phyloP scores from a whole-genome alignment of 37 sponge, comb jelly and placozoan species.

The Amphimedon queenslandica region DNA sequence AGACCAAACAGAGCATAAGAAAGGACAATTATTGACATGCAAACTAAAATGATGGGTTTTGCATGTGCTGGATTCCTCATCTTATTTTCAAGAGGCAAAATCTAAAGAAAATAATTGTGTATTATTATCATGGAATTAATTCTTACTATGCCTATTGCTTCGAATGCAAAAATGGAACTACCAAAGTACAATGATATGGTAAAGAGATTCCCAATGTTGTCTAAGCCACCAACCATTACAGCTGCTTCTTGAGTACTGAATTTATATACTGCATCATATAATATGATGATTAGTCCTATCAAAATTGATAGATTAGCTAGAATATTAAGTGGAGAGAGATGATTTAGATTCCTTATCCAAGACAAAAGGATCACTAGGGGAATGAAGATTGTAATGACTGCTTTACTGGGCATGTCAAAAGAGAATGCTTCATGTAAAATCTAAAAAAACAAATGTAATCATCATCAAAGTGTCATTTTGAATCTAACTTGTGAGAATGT shows the following conservation, averaged over 20 bases:
- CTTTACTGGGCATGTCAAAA: slow-evolving; percentile 3
- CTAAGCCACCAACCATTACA: too few relatives aligned
- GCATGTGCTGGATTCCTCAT: slow-evolving; percentile 73
- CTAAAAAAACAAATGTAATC: not conserved
- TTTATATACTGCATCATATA: slow-evolving; percentile 8
- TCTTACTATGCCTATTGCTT: slow-evolving; percentile 87
- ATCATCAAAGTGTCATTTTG: not conserved
- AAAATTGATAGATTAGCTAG: slow-evolving; percentile 69
- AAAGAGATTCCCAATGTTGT: too few relatives aligned
- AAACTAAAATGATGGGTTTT: slow-evolving; percentile 22
- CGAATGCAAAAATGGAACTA: slow-evolving; percentile 78
- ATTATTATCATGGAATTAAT: not conserved
- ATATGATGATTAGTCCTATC: slow-evolving; percentile 30
- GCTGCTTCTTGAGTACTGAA: too few relatives aligned
- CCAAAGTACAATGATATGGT: slow-evolving; percentile 98
- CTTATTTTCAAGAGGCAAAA: slow-evolving; percentile 88
- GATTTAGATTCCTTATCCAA: slow-evolving; percentile 56
- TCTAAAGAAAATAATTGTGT: slow-evolving; percentile 27
- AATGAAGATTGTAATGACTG: slow-evolving; percentile 39
- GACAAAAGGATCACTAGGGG: slow-evolving; percentile 42
- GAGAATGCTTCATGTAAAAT: not conserved
- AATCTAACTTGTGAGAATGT: slow-evolving; percentile 33
- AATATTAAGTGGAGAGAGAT: slow-evolving; percentile 44
- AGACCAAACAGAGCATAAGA: slow-evolving; percentile 41
- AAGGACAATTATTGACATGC: slow-evolving; percentile 44